These are phyloP conservation scores for Metopolophium dirhodum DNA, from an alignment of 1,140 invertebrate genomes.

Conservation along the genomic window DNA sequence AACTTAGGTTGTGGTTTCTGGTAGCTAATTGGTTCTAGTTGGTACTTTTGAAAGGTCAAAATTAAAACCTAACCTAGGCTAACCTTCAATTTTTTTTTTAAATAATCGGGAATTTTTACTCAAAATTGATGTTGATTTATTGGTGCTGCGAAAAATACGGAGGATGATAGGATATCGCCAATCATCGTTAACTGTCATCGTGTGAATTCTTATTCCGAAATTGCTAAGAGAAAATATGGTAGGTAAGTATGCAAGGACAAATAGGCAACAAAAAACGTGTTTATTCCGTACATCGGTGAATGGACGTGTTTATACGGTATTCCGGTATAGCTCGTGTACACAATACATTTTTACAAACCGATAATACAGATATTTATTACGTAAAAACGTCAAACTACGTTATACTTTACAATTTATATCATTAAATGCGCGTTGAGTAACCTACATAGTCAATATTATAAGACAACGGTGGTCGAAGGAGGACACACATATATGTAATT, in stretches of 20 bases:
- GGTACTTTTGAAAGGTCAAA: too few species aligned
- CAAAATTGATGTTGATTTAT: too few species aligned
- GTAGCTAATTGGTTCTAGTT: too few species aligned
- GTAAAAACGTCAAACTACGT: background rate
- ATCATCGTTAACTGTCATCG: background rate
- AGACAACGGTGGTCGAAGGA: background rate
- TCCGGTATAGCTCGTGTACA: background rate
- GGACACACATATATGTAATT: background rate
- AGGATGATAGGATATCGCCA: too few species aligned
- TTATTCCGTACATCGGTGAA: background rate
- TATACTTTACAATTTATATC: background rate
- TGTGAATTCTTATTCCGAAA: background rate
- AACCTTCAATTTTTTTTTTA: too few species aligned
- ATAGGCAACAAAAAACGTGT: background rate
- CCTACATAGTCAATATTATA: background rate
- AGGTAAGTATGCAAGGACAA: background rate
- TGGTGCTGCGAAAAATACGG: too few species aligned
- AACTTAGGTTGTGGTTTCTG: too few species aligned
- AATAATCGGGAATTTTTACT: too few species aligned
- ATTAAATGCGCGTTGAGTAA: background rate
- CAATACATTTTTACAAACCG: background rate
- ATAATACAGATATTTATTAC: conserved; percentile 3
- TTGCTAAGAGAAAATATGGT: background rate
- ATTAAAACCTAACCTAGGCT: too few species aligned
- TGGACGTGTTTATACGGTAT: background rate